These are phyloP conservation scores for Drosophila paulistorum DNA, from an alignment of 1,140 invertebrate genomes.

Conservation along the genomic window DNA sequence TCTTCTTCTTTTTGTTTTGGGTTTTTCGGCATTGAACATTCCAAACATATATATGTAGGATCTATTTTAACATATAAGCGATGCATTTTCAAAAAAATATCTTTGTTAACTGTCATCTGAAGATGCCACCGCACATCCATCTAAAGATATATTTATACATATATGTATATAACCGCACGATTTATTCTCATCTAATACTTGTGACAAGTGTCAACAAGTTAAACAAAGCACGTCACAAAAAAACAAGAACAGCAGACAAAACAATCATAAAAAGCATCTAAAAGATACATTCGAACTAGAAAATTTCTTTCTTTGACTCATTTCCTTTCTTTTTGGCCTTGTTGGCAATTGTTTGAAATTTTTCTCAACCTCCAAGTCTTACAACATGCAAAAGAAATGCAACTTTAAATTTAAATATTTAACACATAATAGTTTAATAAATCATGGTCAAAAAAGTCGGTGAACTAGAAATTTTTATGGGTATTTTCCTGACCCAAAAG, in stretches of 20 bases:
- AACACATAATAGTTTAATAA: neutral
- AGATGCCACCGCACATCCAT: slow-evolving; percentile 64
- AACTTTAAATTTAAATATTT: neutral
- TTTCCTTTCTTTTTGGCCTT: slow-evolving; percentile 17
- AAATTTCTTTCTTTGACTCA: slow-evolving; percentile 3
- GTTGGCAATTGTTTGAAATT: slow-evolving; percentile 5
- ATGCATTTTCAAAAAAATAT: slow-evolving; percentile 30
- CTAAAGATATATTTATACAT: slow-evolving; percentile 40
- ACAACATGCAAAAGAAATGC: neutral
- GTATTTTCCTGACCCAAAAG: neutral
- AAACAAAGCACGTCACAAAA: slow-evolving; percentile 39
- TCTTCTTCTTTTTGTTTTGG: no score
- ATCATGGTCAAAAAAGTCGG: neutral
- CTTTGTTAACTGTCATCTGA: slow-evolving; percentile 53
- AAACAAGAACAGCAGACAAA: neutral
- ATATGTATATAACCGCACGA: slow-evolving; percentile 44
- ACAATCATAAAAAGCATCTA: slow-evolving; percentile 41
- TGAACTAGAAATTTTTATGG: neutral
- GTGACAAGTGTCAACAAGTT: slow-evolving; percentile 56
- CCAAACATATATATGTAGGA: slow-evolving; percentile 34
- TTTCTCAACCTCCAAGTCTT: neutral
- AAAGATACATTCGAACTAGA: slow-evolving; percentile 36
- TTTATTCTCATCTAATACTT: slow-evolving; percentile 55
- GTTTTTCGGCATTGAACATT: slow-evolving; percentile 30
- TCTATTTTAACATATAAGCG: slow-evolving; percentile 23